Conservation (phyloP, 2,888 invertebrate genomes). For the Rhabditoides inermis region DNA sequence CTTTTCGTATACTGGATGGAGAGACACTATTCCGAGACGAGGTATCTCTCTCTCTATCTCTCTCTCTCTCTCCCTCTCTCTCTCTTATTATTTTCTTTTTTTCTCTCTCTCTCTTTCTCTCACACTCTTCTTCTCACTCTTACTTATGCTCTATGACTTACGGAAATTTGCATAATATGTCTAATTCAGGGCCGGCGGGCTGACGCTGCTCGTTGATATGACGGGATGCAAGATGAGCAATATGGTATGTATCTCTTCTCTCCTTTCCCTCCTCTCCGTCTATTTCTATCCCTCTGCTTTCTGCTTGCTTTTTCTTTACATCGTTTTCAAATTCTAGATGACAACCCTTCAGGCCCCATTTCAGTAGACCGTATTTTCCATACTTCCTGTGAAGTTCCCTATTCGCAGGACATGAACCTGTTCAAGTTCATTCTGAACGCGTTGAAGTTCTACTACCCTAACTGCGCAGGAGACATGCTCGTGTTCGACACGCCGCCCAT, state of each 20-base stretch:
- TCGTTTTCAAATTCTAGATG: neutral
- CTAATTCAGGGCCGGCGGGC: no score
- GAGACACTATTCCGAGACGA: constrained; percentile 35
- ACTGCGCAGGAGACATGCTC: constrained; percentile 27
- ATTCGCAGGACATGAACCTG: constrained; percentile 38
- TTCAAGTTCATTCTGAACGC: constrained; percentile 44
- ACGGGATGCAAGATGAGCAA: constrained; percentile 29
- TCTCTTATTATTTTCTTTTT: no score
- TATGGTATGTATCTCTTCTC: constrained; percentile 25
- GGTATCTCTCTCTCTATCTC: no score
- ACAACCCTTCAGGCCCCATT: no score
- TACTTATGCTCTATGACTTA: no score
- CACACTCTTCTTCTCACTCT: no score
- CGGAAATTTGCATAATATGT: no score
- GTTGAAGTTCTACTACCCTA: constrained; percentile 46
- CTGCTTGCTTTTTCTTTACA: neutral
- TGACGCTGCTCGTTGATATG: constrained; percentile 44
- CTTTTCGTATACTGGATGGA: constrained; percentile 48
- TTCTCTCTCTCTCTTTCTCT: no score
- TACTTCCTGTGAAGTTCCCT: no score
- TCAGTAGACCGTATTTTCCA: no score
- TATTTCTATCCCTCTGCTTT: neutral
- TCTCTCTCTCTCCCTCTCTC: no score
- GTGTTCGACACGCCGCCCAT: constrained; percentile 39
- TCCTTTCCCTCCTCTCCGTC: neutral